Evolutionary conservation across 2,797 vertebrate species (phyloP), one percentile per base, ranked within the genome.

Genomic region (Champsocephalus esox): DNA sequence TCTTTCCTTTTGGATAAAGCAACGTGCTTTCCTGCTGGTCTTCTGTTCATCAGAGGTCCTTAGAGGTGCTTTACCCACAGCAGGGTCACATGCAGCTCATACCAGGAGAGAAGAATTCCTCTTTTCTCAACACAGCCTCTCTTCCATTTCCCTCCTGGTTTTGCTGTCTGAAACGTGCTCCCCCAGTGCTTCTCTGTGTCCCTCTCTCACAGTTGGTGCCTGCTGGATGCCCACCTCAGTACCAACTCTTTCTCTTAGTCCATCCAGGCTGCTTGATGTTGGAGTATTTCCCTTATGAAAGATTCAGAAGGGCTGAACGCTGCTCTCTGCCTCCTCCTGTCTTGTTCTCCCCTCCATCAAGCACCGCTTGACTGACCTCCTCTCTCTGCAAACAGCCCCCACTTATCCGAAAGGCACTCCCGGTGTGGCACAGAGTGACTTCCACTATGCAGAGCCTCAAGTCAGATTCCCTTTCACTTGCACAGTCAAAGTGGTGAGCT

Each of bases 211-310:
- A 66, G 43, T 28, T 58, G 91, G 43, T 68, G 21, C 28, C 79
- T 38, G 67, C 55, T 76, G 57, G 72, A 72, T 60, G 77, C 77
- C 78, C 74, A 85, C 77, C 77, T 83, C 74, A 73, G 70, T 5
- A 48, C 74, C 70, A 84, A 83, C 79, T 88, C 78, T 66, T 73
- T 73, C 59, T 79, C 66, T 82, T 49, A 85, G 79, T 86, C 87
- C 87, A 94, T 95, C 94, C 95, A 94, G 96, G 95, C 94, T 92
- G 94, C 92, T 89, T 92, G 86, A 88, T 49, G 87, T 74, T 86
- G 92, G 92, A 91, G 86, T 92, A 94, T 90, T 92, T 92, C 89
- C 92, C 93, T 95, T 89, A 96, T 96, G 94, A 96, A 97, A 96
- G 93, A 97, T 96, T 95, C 94, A 96, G 90, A 84, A 62, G 81